Percentiles rank a stretch among this genome's conserved stretches.
Evolutionary conservation across 2,797 vertebrate genomes (phyloP).

Genomic region (Semaprochilodus insignis): DNA sequence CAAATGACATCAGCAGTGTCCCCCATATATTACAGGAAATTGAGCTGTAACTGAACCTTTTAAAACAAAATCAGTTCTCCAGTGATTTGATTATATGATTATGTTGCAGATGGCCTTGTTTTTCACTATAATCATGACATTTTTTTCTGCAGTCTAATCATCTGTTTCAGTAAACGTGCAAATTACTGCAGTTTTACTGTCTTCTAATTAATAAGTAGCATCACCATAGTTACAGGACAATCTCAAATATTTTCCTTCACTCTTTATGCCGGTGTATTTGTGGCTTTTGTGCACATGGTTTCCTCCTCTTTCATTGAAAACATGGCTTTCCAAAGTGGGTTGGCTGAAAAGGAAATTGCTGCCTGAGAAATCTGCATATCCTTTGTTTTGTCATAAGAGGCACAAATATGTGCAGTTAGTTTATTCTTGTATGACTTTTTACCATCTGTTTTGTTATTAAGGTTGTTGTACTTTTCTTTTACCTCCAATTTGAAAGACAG

Average conservation of each 20-base stretch:
- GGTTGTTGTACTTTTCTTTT: background rate
- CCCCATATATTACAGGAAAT: slow-evolving; percentile 6
- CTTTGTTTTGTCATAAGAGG: slow-evolving; percentile 45
- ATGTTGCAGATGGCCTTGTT: background rate
- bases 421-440: slow-evolving; percentile 15
- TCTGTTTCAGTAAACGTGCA: background rate
- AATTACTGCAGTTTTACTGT: background rate
- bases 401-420: slow-evolving; percentile 9
- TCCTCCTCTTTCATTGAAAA: slow-evolving; percentile 57
- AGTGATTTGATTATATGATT: background rate
- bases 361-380: slow-evolving; percentile 49
- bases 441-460: background rate
- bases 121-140: background rate
- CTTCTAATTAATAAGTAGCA: background rate
- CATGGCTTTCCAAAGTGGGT: slow-evolving; percentile 61
- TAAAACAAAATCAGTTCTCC: background rate
- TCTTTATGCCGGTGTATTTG: slow-evolving; percentile 13
- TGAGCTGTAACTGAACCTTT: background rate
- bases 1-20: slow-evolving; percentile 16
- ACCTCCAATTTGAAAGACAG: background rate
- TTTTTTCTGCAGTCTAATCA: no score
- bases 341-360: slow-evolving; percentile 48
- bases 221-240: background rate
- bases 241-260: background rate
- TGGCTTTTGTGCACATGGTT: slow-evolving; percentile 51